Evolutionary conservation across 2,888 invertebrate species (phyloP).

Genomic region (Rhagonycha lutea): DNA sequence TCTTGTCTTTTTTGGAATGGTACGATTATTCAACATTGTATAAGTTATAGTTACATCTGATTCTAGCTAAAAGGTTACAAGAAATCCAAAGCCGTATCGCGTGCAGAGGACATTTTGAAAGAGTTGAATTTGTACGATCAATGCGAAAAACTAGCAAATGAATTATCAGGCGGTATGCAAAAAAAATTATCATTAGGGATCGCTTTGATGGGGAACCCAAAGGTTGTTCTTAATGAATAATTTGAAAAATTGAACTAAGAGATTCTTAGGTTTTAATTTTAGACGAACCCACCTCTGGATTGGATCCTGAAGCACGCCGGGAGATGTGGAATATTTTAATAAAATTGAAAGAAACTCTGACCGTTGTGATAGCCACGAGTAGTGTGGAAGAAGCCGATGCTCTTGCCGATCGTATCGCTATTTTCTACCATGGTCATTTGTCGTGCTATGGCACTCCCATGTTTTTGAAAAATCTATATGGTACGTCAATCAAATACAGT

Average conservation of each 20-base stretch:
- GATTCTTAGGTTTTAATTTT: slow-evolving; percentile 61
- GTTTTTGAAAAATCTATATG: slow-evolving; percentile 68
- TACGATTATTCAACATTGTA: slow-evolving; percentile 50
- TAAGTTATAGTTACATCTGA: not conserved
- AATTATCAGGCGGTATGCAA: slow-evolving; percentile 92
- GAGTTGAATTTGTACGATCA: not conserved
- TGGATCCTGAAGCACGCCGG: slow-evolving; percentile 87
- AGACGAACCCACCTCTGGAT: slow-evolving; percentile 89
- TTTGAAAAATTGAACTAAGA: slow-evolving; percentile 14
- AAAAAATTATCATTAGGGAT: slow-evolving; percentile 85
- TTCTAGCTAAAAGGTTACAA: slow-evolving; percentile 64
- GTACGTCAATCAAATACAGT: slow-evolving; percentile 40
- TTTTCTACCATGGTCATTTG: not conserved
- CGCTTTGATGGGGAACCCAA: slow-evolving; percentile 80
- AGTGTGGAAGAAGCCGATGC: slow-evolving; percentile 96
- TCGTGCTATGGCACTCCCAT: not conserved
- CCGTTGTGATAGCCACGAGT: slow-evolving; percentile 88
- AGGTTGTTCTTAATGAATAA: not conserved
- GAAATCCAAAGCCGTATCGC: not conserved
- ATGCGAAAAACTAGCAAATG: not conserved
- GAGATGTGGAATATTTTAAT: slow-evolving; percentile 85
- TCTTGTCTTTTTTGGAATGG: slow-evolving; percentile 80
- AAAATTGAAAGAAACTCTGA: slow-evolving; percentile 61
- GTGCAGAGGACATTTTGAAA: not conserved
- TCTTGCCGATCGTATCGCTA: not conserved